Conservation (phyloP, 2,888 invertebrate species). For the Hylaea fasciaria region DNA sequence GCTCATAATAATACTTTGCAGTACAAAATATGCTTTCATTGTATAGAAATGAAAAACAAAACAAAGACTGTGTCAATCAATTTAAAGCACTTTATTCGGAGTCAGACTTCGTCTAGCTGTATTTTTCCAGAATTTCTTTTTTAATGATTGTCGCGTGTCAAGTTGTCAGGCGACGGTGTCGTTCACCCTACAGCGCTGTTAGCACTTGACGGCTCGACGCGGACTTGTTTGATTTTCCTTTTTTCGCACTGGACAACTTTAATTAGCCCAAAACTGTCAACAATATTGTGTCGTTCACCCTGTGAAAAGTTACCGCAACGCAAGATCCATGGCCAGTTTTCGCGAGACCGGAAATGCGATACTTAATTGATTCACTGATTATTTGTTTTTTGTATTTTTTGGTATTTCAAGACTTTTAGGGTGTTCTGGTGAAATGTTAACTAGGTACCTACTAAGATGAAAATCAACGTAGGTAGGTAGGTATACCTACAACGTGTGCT, state of each 20-base stretch:
- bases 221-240: conserved; percentile 12
- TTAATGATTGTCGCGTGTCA: conserved; percentile 24
- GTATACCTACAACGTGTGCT: too few relatives aligned
- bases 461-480: too few relatives aligned
- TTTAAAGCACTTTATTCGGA: conserved; percentile 9
- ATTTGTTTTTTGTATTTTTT: too few relatives aligned
- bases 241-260: conserved; percentile 19
- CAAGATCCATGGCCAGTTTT: too few relatives aligned
- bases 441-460: too few relatives aligned
- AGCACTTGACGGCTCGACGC: conserved; percentile 4
- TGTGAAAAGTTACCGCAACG: neutral
- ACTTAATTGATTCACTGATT: too few relatives aligned
- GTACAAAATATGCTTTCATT: neutral
- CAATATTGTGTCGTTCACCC: conserved; percentile 3
- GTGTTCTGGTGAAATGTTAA: too few relatives aligned
- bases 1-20: neutral
- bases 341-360: too few relatives aligned
- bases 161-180: conserved; percentile 13
- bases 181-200: conserved; percentile 21
- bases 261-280: conserved; percentile 29
- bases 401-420: too few relatives aligned
- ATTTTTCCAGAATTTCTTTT: conserved; percentile 22
- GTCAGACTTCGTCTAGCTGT: conserved; percentile 11
- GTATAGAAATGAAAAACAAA: neutral
- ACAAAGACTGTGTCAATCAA: conserved; percentile 5